Base-by-base conservation (phyloP, 2,113 vertebrate genomes). In the Sula dactylatra region DNA sequence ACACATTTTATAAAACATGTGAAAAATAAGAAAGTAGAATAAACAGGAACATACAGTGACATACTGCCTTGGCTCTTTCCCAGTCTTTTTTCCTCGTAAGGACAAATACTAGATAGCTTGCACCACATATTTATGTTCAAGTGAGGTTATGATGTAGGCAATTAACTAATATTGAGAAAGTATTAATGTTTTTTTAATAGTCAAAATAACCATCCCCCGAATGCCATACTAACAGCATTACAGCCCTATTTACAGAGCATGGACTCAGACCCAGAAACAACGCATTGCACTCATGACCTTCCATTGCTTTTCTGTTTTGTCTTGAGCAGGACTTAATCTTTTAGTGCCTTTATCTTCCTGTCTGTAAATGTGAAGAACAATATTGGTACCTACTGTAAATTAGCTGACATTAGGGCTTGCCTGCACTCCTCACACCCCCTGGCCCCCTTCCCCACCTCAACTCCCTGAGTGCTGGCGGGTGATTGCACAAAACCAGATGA, bases 41-140 rank as follows among this genome's bases (percentile, higher is more conserved):
- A 96, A 97, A 97, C 96, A 96, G 92, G 96, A 91, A 96, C 94
- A 88, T 70, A 85, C 50, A 96, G 87, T 86, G 85, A 93, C 90
- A 95, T 74, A 65, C 79, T 71, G 88, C 79, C 67, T 97, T 90
- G 92, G 93, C 92, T 67, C 50, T 66, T 78, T 74, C 82, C 36
- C 79, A 81, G 59, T 26, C 20, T 82, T 76, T 95, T 91, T 36
- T 44, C 67, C 49, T 80, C 70, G 8, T 59, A 88, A 92, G 73
- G 92, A 94, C 79, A 93, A 96, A 76, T 34, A 88, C 66, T 77
- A 87, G 26, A 80, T 26, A 95, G 45, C 3, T 74, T 62, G 62
- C 42, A 90, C 42, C 55, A 81, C 1, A 17, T 69, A 88, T 80
- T 92, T 90, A 52, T 58, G 59, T 86, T 92, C 38, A 74, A 93